Evolutionary conservation across 1,140 invertebrate species (phyloP), one percentile per base, ranked within the genome.

Genomic region (Hycleus phaleratus): DNA sequence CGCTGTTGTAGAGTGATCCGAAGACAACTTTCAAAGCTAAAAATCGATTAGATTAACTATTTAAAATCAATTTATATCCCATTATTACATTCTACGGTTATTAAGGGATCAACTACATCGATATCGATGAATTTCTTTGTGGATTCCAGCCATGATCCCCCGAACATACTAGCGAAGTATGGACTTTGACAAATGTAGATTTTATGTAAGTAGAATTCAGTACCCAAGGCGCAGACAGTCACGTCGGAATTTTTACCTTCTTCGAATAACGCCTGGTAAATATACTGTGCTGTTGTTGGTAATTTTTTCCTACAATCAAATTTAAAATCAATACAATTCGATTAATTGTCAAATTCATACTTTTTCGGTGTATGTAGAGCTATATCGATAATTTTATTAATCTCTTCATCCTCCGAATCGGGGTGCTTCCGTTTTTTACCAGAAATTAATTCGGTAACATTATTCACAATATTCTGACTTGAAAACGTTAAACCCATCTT

Each of bases 101-200:
- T 87, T 54, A 86, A 83, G 25, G 85, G 81, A 78, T 92, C 88
- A 2, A 82, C 76, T 26, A 91, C 84, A 72, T 87, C 81, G 53
- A 92, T 85, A 42, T 75, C 76, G 43, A 92, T 81, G 48, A 81
- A 74, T 53, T 80, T 79, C 72, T 88, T 80, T 49, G 80, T 79
- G 3, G 85, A 78, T 73, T 92, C 90, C 67, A 79, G 80, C 90
- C 90, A 92, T 8, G 83, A 81, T 4, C 88, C 88, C 68, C 82
- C 87, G 74, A 92, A 91, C 89, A 92, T 91, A 68, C 86, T 89
- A 9, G 81, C 79, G 75, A 91, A 91, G 70, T 90, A 91, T 3
- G 86, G 86, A 67, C 86, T 90, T 81, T 91, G 87, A 65, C 81
- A 84, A 40, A 90, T 76, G 71, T 90, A 90, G 18, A 90, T 80